Conservation (phyloP, 2,113 vertebrate genomes). For the Pristiophorus japonicus region DNA sequence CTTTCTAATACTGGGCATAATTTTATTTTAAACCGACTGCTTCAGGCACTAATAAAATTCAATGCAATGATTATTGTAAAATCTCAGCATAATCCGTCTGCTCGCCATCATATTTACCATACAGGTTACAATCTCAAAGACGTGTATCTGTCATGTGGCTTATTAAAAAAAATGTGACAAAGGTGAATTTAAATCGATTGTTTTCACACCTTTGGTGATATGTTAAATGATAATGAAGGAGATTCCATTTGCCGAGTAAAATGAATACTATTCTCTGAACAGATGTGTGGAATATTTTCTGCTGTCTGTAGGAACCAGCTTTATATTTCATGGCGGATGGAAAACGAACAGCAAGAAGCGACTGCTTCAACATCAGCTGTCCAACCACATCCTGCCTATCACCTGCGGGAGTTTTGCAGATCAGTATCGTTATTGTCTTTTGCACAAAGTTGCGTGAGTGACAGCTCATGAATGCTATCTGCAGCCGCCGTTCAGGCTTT, state of each 20-base stretch:
- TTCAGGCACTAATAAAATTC: too few species aligned
- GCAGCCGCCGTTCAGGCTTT: not conserved
- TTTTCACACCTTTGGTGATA: not conserved
- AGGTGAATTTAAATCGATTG: not conserved
- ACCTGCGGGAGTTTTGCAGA: not conserved
- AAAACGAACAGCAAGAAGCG: not conserved
- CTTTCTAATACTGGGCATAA: too few species aligned
- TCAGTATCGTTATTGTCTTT: not conserved
- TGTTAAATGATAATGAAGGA: not conserved
- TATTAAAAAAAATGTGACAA: not conserved
- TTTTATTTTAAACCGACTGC: too few species aligned
- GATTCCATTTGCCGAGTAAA: not conserved
- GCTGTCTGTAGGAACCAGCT: not conserved
- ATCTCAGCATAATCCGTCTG: not conserved
- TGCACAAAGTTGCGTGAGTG: not conserved
- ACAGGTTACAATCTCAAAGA: not conserved
- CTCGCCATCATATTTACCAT: not conserved
- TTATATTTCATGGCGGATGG: not conserved
- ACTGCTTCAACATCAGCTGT: not conserved
- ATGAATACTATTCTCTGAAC: not conserved
- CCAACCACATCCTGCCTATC: not conserved
- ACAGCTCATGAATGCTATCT: not conserved
- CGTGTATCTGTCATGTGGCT: not conserved
- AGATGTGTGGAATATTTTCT: not conserved
- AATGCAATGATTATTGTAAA: not conserved